These are phyloP conservation scores for Empidonax alnorum DNA, from an alignment of 2,113 vertebrate species.

Conservation along the genomic window DNA sequence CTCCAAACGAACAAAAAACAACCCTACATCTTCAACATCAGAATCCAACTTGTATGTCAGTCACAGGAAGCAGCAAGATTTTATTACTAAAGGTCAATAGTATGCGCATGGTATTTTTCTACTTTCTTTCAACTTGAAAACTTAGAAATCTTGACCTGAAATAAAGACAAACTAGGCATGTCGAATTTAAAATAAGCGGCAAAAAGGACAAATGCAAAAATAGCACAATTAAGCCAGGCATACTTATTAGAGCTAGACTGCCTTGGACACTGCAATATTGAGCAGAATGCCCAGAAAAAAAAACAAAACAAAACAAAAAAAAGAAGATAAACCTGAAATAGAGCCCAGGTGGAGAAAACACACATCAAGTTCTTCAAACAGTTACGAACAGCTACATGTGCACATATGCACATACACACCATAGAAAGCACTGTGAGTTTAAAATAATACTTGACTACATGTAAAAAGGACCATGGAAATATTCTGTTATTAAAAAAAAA, in stretches of 20 bases:
- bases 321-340: not conserved
- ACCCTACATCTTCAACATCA: not conserved
- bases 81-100: not conserved
- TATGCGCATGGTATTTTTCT: not conserved
- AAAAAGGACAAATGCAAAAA: not conserved
- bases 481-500: not conserved
- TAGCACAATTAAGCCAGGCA: not conserved
- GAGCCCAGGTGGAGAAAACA: not conserved
- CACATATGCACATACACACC: rapidly evolving
- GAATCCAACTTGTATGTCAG: not conserved
- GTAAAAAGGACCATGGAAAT: not conserved
- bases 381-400: not conserved
- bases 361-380: not conserved
- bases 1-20: no score
- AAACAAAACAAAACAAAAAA: not conserved
- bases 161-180: not conserved
- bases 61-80: not conserved
- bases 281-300: not conserved
- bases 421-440: not conserved
- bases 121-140: not conserved
- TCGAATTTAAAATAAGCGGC: not conserved
- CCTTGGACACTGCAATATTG: not conserved
- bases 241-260: not conserved
- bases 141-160: not conserved
- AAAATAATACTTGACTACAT: not conserved